Evolutionary conservation across 2,888 invertebrate genomes (phyloP), one percentile per base, ranked within the genome.

Genomic region (Halocaridina rubra): DNA sequence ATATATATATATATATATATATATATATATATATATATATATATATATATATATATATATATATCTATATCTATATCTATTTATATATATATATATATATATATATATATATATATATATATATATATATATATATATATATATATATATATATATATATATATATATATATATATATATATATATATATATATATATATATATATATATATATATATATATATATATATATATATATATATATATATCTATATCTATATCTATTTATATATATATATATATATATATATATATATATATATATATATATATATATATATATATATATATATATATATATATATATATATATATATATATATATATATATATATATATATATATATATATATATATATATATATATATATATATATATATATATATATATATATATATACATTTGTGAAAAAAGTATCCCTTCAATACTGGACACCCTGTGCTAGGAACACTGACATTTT

Each of bases 121-220:
- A 61, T 61, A 22, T 22, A 61, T 61, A 61, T 61, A 61, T 61
- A 61, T 61, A 61, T 22, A 61, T 61, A 61, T 61, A 61, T 61
- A 61, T 39, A 39, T 39, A 39, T 39, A 39, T 39, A 39, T 39
- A 39, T 39, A 39, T 39, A 39, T 39, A 39, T 39, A 39, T 39
- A 39, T 39, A 39, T 39, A 39, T 39, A 39, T 39, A 39, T 39
- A 39, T 39, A 39, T 61, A 61, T 61, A 61, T 61, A 61, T 61
- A 19, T 61, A 61, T n/a, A 61, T 61, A 61, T 61, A 61, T 61
- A 61, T 22, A 61, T 61, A 19, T 61, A 61, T 61, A 61, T 61
- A 61, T 61, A 61, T 61, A 61, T 61, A 61, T 61, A 61, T 61
- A 61, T 61, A 61, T 61, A 61, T 61, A 61, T 61, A 61, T 61